Evolutionary conservation across 2,797 vertebrate species (phyloP).

Genomic region (Gephyroberyx darwinii): DNA sequence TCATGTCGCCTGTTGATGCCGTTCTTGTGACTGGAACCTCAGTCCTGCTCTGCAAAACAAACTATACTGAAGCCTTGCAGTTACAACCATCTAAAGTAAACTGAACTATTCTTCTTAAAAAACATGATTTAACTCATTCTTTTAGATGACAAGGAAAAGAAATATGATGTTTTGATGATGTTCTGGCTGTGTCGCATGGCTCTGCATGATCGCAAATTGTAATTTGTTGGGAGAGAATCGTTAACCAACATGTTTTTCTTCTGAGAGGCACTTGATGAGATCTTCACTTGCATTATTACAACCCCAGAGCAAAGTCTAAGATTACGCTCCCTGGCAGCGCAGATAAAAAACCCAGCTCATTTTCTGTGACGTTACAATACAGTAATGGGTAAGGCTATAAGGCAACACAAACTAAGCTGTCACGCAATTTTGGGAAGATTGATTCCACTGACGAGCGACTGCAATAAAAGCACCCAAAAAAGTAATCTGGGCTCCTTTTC

Average conservation of each 20-base stretch:
- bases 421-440: slow-evolving; percentile 19
- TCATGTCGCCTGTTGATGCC: too few relatives aligned
- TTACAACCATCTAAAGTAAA: background rate
- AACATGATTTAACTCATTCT: slow-evolving; percentile 12
- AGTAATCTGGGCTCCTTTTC: background rate
- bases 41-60: too few relatives aligned
- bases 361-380: slow-evolving; percentile 1
- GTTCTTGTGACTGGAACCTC: too few relatives aligned
- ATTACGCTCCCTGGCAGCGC: slow-evolving; percentile 28
- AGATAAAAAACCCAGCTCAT: slow-evolving; percentile 33
- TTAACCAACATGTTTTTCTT: slow-evolving; percentile 52
- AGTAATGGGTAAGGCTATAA: slow-evolving; percentile 24
- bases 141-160: slow-evolving; percentile 38
- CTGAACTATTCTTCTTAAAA: background rate
- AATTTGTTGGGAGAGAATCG: slow-evolving; percentile 58
- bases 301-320: slow-evolving; percentile 58
- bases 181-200: slow-evolving; percentile 9
- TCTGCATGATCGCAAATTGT: slow-evolving; percentile 45
- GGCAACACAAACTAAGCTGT: slow-evolving; percentile 22
- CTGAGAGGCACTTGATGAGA: slow-evolving; percentile 45
- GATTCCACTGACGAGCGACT: slow-evolving; percentile 21
- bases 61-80: too few relatives aligned
- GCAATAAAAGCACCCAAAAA: background rate
- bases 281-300: slow-evolving; percentile 54
- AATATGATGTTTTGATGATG: slow-evolving; percentile 21